These are phyloP conservation scores for Gopherus flavomarginatus DNA, from an alignment of 2,113 vertebrate genomes.

Conservation along the genomic window DNA sequence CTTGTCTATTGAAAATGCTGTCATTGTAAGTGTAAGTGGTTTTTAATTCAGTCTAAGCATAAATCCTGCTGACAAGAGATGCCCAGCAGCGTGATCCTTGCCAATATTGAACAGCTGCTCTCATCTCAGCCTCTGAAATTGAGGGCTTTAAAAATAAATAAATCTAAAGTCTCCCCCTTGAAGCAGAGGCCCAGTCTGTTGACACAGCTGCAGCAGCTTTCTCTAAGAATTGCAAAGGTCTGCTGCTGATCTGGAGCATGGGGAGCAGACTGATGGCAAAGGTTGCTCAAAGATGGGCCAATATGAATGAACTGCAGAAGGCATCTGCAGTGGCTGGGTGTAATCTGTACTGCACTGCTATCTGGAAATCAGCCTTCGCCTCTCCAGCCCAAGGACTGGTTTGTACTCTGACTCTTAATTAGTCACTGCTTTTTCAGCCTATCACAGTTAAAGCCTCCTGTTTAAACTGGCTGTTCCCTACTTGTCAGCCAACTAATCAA, in stretches of 20 bases:
- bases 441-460: neutral
- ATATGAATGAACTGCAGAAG: neutral
- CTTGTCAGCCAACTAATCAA: neutral
- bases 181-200: neutral
- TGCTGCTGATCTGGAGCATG: neutral
- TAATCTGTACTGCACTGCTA: neutral
- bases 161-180: neutral
- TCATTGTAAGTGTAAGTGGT: neutral
- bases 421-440: neutral
- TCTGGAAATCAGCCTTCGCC: neutral
- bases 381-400: fast-evolving
- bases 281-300: neutral
- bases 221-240: neutral
- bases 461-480: neutral
- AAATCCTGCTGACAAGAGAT: neutral
- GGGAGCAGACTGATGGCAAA: neutral
- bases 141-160: conserved; percentile 18
- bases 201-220: conserved; percentile 32
- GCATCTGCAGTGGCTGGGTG: neutral
- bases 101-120: neutral
- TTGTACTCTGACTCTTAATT: neutral
- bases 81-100: fast-evolving
- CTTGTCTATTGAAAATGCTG: fast-evolving
- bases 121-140: neutral
- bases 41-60: neutral